phyloP scores from a whole-genome alignment of 2,888 invertebrate genomes.

The Platerodrilus igneus region DNA sequence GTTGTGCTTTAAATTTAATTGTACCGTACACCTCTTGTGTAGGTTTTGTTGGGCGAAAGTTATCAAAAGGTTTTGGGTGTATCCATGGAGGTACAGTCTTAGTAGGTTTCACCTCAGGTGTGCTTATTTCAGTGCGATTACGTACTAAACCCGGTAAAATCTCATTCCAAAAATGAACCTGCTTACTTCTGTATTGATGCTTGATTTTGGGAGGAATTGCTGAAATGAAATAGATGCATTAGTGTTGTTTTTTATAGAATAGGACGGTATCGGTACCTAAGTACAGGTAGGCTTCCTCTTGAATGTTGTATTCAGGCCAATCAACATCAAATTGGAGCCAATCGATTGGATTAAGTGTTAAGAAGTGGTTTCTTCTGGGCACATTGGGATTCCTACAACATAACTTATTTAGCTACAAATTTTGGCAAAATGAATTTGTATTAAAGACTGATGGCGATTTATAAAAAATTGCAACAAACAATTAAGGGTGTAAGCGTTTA shows the following conservation, averaged over 20 bases:
- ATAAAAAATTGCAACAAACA: too few species aligned
- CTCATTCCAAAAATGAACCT: constrained; percentile 81
- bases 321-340: constrained; percentile 64
- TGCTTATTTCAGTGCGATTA: constrained; percentile 48
- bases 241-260: too few species aligned
- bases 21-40: constrained; percentile 19
- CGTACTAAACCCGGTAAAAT: constrained; percentile 70
- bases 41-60: constrained; percentile 26
- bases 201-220: constrained; percentile 72
- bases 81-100: constrained; percentile 13
- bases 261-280: constrained; percentile 57
- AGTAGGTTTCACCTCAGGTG: constrained; percentile 15
- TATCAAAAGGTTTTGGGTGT: constrained; percentile 22
- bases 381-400: constrained; percentile 69
- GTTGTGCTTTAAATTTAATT: constrained; percentile 11
- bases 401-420: constrained; percentile 11
- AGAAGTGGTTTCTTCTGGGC: constrained; percentile 61
- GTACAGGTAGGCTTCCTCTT: constrained; percentile 71
- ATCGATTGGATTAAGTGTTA: constrained; percentile 59
- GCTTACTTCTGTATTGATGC: constrained; percentile 70
- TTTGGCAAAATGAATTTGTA: too few species aligned
- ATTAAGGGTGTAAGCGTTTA: too few species aligned
- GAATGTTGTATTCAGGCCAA: constrained; percentile 79
- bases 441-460: too few species aligned
- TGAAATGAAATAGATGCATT: constrained; percentile 44